Conservation (phyloP, 2,888 invertebrate genomes). For the Encarsia formosa region DNA sequence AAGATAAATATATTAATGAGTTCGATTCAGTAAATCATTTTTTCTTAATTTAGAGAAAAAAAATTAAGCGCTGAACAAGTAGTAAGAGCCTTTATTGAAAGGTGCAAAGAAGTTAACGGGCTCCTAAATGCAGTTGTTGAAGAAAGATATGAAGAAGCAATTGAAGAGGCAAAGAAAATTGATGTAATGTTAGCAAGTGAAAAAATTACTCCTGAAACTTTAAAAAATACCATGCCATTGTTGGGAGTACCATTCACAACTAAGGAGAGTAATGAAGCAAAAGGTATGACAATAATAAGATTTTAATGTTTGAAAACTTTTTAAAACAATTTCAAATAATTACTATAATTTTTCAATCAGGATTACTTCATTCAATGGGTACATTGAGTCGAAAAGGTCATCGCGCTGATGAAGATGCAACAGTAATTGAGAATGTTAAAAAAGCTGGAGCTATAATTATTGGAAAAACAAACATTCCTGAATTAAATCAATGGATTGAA, state of each 20-base stretch:
- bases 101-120: constrained; percentile 73
- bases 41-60: constrained; percentile 42
- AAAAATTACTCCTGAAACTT: constrained; percentile 58
- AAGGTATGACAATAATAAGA: constrained; percentile 54
- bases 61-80: constrained; percentile 66
- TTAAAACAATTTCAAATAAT: background rate
- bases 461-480: constrained; percentile 89
- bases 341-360: constrained; percentile 27
- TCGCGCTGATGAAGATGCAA: constrained; percentile 72
- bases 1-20: too few species aligned
- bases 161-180: constrained; percentile 71
- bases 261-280: constrained; percentile 81
- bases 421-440: constrained; percentile 67
- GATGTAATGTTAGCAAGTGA: constrained; percentile 62
- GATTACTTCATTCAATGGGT: constrained; percentile 65
- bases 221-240: constrained; percentile 71
- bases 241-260: constrained; percentile 89
- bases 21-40: background rate
- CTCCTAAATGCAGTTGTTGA: constrained; percentile 80
- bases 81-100: constrained; percentile 69
- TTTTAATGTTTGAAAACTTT: constrained; percentile 1
- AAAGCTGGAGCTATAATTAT: constrained; percentile 82
- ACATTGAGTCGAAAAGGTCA: constrained; percentile 59
- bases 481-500: constrained; percentile 90
- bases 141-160: constrained; percentile 71